Evolutionary conservation across 2,888 invertebrate genomes (phyloP), one percentile per base, ranked within the genome.

Genomic region (Trachelus tabidus): DNA sequence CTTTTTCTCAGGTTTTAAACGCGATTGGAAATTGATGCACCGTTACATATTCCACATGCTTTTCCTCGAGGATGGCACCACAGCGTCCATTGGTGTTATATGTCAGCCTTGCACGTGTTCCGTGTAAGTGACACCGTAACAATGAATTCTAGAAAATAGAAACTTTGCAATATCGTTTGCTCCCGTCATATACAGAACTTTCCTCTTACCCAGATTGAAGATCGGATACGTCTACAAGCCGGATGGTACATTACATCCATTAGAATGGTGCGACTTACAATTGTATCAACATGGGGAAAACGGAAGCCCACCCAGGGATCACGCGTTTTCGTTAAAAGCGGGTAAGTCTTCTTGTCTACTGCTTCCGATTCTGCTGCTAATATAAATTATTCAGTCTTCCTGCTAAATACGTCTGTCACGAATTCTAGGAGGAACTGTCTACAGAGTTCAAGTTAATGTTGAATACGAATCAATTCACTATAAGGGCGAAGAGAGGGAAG

Each of bases 1-100:
- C 12, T 76, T 69, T 69, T 81, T 83, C 87, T 12, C 85, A 94
- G 96, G 96, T 79, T 92, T 94, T 69, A 94, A 94, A 82, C 93
- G 97, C 31, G 96, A 97, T 86, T 96, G 96, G 94, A 93, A 93
- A 69, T 90, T 95, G 82, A 94, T 97, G 92, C 95, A 96, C 88
- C 93, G 97, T 23, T 97, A 97, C 89, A 95, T 95, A 3, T 95
- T 96, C 90, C 96, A 96, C 90, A 95, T 96, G 89, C 94, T 96
- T 68, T 95, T 95, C 88, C 92, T 97, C 76, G 93, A 95, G 69
- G 94, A 97, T 88, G 95, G 95, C 30, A 93, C 94, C 73, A 94
- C 93, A 85, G 93, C 96, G 81, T 94, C 95, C 79, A 93, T 96
- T 0, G 96, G 96, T 1, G 94, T 96, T 76, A 94, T 97, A 78